These are phyloP conservation scores for Drosophila lowei DNA, from an alignment of 1,140 invertebrate genomes.

Conservation along the genomic window DNA sequence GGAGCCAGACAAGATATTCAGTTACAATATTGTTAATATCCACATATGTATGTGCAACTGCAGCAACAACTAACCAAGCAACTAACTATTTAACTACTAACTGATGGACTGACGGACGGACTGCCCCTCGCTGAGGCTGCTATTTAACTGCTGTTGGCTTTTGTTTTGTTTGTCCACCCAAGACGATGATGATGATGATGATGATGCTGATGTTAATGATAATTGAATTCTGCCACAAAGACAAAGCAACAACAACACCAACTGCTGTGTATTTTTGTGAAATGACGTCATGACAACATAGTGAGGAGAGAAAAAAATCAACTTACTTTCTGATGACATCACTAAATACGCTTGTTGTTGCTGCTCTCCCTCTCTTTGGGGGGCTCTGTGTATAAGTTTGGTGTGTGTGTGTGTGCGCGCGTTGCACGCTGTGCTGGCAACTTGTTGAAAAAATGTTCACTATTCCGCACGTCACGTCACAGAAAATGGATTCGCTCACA, in stretches of 20 bases:
- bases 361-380: constrained; percentile 46
- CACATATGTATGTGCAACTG: background rate
- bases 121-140: constrained; percentile 5
- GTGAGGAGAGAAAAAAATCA: constrained; percentile 46
- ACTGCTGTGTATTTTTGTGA: constrained; percentile 71
- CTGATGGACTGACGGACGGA: no score
- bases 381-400: constrained; percentile 30
- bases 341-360: constrained; percentile 77
- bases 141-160: constrained; percentile 23
- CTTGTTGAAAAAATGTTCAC: constrained; percentile 45
- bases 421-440: constrained; percentile 51
- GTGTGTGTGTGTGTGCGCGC: constrained; percentile 48
- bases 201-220: constrained; percentile 46
- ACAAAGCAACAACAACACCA: constrained; percentile 17
- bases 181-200: constrained; percentile 9
- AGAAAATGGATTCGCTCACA: no score
- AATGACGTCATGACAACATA: constrained; percentile 79
- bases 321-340: constrained; percentile 82
- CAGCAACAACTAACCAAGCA: no score
- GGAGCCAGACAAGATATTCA: background rate
- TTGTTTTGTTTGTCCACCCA: constrained; percentile 41
- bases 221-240: constrained; percentile 32
- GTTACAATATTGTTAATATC: background rate
- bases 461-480: no score
- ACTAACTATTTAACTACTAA: no score